Percentiles rank a stretch among this genome's conserved stretches.
Evolutionary conservation across 2,888 invertebrate genomes (phyloP).

Genomic region (Malacosoma neustria): DNA sequence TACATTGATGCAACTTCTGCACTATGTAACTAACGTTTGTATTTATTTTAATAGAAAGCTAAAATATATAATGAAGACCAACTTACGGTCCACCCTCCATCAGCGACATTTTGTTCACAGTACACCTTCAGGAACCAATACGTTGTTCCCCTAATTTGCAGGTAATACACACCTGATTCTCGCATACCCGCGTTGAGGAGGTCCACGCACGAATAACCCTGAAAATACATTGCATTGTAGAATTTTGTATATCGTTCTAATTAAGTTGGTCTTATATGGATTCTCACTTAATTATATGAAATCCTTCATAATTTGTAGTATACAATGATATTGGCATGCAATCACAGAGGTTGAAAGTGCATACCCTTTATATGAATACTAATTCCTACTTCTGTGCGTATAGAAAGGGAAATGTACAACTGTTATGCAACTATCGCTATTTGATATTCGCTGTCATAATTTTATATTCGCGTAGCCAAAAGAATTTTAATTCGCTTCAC

Average conservation of each 20-base stretch:
- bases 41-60: too few species aligned
- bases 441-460: constrained; percentile 18
- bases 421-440: constrained; percentile 13
- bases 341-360: too few species aligned
- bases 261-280: too few species aligned
- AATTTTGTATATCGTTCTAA: too few species aligned
- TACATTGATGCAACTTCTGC: too few species aligned
- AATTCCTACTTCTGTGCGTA: too few species aligned
- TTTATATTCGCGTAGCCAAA: constrained; percentile 18
- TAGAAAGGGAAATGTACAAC: background rate
- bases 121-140: constrained; percentile 95
- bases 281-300: too few species aligned
- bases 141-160: constrained; percentile 92
- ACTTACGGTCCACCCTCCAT: constrained; percentile 95
- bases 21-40: too few species aligned
- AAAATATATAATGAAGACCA: too few species aligned
- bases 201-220: constrained; percentile 93
- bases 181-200: constrained; percentile 89
- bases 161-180: constrained; percentile 90
- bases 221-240: constrained; percentile 11
- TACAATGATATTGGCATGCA: too few species aligned
- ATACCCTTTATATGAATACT: too few species aligned
- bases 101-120: constrained; percentile 91
- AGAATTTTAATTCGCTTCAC: constrained; percentile 17
- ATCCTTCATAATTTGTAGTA: too few species aligned